These are phyloP conservation scores for Oceanites oceanicus DNA, from an alignment of 2,113 vertebrate genomes.

Conservation along the genomic window DNA sequence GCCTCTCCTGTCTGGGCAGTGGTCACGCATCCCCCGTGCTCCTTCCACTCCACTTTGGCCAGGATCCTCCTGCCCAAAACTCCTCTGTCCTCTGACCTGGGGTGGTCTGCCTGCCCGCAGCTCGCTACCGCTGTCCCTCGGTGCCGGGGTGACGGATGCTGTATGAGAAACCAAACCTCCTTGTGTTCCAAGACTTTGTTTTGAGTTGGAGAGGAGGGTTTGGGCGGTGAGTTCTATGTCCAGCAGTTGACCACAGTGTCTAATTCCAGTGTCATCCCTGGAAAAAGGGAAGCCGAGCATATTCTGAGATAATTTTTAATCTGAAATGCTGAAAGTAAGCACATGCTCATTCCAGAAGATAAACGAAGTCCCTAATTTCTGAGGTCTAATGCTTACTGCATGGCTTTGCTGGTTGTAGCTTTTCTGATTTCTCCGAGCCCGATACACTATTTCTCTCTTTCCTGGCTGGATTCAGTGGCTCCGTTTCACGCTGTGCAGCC, in stretches of 20 bases:
- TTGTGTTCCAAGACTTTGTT: no score
- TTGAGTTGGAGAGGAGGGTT: neutral
- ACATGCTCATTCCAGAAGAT: rapidly evolving
- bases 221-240: neutral
- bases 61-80: neutral
- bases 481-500: neutral
- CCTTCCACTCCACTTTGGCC: neutral
- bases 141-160: rapidly evolving
- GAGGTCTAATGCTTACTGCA: rapidly evolving
- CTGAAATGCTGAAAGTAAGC: neutral
- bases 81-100: neutral
- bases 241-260: rapidly evolving
- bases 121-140: neutral
- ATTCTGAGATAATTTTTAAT: neutral
- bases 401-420: neutral
- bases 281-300: neutral
- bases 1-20: neutral
- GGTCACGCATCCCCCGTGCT: rapidly evolving
- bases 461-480: neutral
- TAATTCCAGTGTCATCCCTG: neutral
- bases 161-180: neutral
- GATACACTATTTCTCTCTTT: rapidly evolving
- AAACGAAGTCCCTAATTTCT: neutral
- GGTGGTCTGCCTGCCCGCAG: neutral
- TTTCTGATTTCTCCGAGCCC: neutral